phyloP scores from a whole-genome alignment of 2,113 vertebrate species.

The Abramis brama region DNA sequence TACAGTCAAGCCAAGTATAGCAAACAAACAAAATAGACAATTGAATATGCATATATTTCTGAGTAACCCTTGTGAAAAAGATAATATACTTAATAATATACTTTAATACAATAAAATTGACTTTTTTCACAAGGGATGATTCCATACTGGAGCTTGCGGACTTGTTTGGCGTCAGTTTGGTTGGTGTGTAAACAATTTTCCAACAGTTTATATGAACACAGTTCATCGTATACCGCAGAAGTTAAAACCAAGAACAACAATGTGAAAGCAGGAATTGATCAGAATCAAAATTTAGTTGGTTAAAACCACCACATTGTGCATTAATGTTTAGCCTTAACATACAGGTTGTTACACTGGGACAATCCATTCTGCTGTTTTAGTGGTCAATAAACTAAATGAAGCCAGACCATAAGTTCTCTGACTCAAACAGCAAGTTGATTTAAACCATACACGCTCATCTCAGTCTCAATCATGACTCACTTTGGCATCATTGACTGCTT shows the following conservation, averaged over 20 bases:
- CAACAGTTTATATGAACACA: not conserved
- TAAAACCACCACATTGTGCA: not conserved
- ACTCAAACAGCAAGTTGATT: slow-evolving; percentile 13
- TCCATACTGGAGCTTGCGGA: not conserved
- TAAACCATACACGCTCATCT: slow-evolving; percentile 25
- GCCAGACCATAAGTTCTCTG: slow-evolving; percentile 38
- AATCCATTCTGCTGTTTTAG: slow-evolving; percentile 34
- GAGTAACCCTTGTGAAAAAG: not conserved
- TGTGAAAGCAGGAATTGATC: not conserved
- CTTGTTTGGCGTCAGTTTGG: not conserved
- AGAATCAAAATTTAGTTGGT: not conserved
- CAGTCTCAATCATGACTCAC: not conserved
- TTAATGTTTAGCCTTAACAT: slow-evolving; percentile 34
- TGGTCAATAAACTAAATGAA: slow-evolving; percentile 55
- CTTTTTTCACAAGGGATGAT: not conserved
- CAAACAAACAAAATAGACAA: not conserved
- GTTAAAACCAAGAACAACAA: not conserved
- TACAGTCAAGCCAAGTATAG: not conserved
- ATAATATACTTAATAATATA: not conserved
- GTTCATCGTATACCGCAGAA: not conserved
- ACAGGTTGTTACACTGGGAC: slow-evolving; percentile 47
- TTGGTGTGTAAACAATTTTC: not conserved
- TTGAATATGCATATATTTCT: not conserved
- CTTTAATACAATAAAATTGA: no score
- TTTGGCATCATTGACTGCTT: slow-evolving; percentile 31